These are phyloP conservation scores for Serripes groenlandicus DNA, from an alignment of 2,888 invertebrate genomes.

Conservation along the genomic window DNA sequence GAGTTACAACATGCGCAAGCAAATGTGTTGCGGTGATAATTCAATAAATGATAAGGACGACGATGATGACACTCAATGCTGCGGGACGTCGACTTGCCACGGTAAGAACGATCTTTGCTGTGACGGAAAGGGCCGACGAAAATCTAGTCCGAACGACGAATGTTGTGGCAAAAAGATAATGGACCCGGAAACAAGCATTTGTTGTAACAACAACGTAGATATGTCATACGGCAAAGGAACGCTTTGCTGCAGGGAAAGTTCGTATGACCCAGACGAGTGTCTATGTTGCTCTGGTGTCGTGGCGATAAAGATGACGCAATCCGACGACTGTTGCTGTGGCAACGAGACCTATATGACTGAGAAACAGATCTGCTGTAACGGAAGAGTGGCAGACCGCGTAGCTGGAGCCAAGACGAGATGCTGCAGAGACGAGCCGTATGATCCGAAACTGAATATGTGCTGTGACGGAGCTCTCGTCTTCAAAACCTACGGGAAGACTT, in stretches of 20 bases:
- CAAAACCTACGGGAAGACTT: slow-evolving; percentile 16
- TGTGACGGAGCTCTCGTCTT: slow-evolving; percentile 16
- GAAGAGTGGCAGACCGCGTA: slow-evolving; percentile 25
- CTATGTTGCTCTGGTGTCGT: slow-evolving; percentile 48
- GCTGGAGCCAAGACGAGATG: slow-evolving; percentile 45
- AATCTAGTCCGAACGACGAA: background rate
- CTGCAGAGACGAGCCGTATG: slow-evolving; percentile 37
- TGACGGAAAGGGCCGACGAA: background rate
- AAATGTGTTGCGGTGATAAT: slow-evolving; percentile 50
- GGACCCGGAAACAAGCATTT: background rate
- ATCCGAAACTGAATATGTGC: slow-evolving; percentile 39
- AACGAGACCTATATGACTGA: slow-evolving; percentile 38
- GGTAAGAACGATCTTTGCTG: background rate
- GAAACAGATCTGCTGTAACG: slow-evolving; percentile 43
- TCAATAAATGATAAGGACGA: background rate
- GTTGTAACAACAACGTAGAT: slow-evolving; percentile 13
- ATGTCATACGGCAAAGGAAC: slow-evolving; percentile 22
- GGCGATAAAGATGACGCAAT: slow-evolving; percentile 25
- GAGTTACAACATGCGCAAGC: slow-evolving; percentile 44
- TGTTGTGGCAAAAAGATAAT: slow-evolving; percentile 1
- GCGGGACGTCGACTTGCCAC: slow-evolving; percentile 9
- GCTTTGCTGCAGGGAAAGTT: slow-evolving; percentile 46
- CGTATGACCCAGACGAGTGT: slow-evolving; percentile 42
- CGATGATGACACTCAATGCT: background rate
- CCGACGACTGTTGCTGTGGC: slow-evolving; percentile 48